These are phyloP conservation scores for Tolmerus cingulatus DNA, from an alignment of 2,888 invertebrate species.

Conservation along the genomic window DNA sequence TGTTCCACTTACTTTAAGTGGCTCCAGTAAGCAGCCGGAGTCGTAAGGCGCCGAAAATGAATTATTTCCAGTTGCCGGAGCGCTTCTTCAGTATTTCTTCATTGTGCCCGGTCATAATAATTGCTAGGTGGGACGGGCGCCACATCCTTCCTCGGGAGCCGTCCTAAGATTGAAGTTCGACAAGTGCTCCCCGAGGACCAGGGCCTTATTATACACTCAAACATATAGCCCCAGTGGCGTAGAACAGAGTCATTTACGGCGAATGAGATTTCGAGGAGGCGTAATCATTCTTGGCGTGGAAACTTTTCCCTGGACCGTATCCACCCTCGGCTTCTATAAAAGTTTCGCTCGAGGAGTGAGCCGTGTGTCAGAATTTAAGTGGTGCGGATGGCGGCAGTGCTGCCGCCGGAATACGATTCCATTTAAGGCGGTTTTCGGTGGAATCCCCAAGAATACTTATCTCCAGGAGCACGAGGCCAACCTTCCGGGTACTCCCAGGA, in stretches of 20 bases:
- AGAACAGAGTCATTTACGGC: neutral
- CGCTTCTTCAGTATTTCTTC: slow-evolving; percentile 28
- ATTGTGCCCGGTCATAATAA: slow-evolving; percentile 37
- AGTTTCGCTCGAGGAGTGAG: neutral
- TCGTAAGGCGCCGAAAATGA: slow-evolving; percentile 25
- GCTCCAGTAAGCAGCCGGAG: slow-evolving; percentile 23
- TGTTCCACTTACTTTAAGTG: slow-evolving; percentile 34
- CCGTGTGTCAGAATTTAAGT: slow-evolving; percentile 20
- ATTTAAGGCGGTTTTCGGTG: slow-evolving; percentile 22
- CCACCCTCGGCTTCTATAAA: slow-evolving; percentile 15
- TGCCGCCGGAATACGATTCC: neutral
- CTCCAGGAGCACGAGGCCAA: slow-evolving; percentile 26
- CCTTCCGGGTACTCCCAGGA: slow-evolving; percentile 31
- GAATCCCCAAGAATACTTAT: slow-evolving; percentile 43
- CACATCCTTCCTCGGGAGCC: neutral
- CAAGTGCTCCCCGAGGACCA: slow-evolving; percentile 42
- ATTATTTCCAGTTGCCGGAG: slow-evolving; percentile 37
- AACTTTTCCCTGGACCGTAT: slow-evolving; percentile 35
- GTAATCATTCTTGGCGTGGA: slow-evolving; percentile 39
- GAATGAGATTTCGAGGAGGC: slow-evolving; percentile 29
- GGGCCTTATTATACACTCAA: slow-evolving; percentile 41
- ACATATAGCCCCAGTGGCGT: slow-evolving; percentile 16
- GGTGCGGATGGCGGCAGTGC: neutral
- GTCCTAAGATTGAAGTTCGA: slow-evolving; percentile 43
- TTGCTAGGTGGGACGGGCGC: neutral